Conservation (phyloP, 2,797 vertebrate genomes). For the Oreortyx pictus region DNA sequence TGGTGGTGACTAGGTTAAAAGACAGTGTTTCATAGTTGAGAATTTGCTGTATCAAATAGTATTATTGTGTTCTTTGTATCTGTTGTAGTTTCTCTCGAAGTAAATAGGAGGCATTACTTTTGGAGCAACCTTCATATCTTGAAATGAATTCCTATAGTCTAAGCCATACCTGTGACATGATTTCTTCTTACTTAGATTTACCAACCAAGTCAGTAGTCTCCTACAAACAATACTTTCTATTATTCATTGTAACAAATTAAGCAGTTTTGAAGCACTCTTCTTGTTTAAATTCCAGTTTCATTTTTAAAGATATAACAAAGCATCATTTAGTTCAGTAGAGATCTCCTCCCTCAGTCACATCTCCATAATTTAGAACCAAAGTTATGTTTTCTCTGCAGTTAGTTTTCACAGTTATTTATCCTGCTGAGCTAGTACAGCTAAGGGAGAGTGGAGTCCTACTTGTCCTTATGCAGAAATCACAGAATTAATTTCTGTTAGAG, state of each 20-base stretch:
- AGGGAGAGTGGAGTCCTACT: slow-evolving; percentile 2
- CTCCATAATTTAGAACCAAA: slow-evolving; percentile 2
- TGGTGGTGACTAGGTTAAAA: background rate
- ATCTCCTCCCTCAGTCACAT: background rate
- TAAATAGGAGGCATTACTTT: background rate
- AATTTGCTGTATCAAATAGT: background rate
- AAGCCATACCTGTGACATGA: background rate
- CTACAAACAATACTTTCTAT: background rate
- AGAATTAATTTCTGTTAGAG: slow-evolving; percentile 57
- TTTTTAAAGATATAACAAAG: background rate
- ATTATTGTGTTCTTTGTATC: background rate
- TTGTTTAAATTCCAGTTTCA: background rate
- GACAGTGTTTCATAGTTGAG: background rate
- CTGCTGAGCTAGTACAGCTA: background rate
- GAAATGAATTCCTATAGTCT: background rate
- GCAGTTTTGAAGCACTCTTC: background rate
- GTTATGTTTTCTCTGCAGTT: background rate
- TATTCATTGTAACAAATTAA: background rate
- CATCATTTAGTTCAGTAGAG: background rate
- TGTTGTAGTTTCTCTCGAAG: background rate
- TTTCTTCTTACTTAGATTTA: background rate
- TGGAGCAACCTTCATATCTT: background rate
- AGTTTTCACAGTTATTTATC: background rate
- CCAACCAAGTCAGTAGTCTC: background rate
- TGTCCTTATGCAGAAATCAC: slow-evolving; percentile 39